Evolutionary conservation across 2,113 vertebrate genomes (phyloP).

Genomic region (Shinisaurus crocodilurus): DNA sequence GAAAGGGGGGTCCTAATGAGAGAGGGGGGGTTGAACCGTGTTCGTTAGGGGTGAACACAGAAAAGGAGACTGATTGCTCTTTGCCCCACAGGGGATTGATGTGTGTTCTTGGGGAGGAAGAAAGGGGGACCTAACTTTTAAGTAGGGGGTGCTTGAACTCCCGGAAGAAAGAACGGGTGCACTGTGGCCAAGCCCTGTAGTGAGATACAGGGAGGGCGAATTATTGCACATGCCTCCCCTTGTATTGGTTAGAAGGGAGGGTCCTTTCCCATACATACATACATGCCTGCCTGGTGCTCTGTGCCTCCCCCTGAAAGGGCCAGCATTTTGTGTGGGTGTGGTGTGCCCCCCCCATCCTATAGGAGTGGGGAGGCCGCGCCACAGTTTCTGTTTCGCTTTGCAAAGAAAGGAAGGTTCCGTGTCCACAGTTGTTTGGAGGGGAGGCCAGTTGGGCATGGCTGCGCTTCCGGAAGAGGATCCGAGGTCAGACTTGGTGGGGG

Average conservation of each 20-base stretch:
- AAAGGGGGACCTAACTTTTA: too few relatives aligned
- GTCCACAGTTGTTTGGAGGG: too few relatives aligned
- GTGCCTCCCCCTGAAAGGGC: background rate
- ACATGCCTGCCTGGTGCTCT: background rate
- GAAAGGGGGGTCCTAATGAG: too few relatives aligned
- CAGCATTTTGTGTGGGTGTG: background rate
- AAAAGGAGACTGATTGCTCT: too few relatives aligned
- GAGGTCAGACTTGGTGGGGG: background rate
- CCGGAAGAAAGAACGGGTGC: too few relatives aligned
- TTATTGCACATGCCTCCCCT: background rate
- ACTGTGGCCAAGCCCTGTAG: too few relatives aligned
- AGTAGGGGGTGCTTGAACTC: too few relatives aligned
- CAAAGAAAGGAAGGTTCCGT: too few relatives aligned
- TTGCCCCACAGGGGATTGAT: too few relatives aligned
- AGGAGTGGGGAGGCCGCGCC: constrained; percentile 33
- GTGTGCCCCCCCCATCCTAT: background rate
- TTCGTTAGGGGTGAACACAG: too few relatives aligned
- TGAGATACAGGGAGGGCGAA: background rate
- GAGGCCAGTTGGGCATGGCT: background rate
- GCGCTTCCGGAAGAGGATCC: background rate
- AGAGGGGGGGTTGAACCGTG: too few relatives aligned
- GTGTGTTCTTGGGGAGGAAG: too few relatives aligned
- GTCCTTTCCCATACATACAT: background rate
- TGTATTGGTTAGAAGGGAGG: background rate
- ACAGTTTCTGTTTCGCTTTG: background rate